A percentile compares a stretch with the other conserved stretches of the same genome.
Conservation (phyloP, 2,113 vertebrate species). For the Nothoprocta perdicaria region DNA sequence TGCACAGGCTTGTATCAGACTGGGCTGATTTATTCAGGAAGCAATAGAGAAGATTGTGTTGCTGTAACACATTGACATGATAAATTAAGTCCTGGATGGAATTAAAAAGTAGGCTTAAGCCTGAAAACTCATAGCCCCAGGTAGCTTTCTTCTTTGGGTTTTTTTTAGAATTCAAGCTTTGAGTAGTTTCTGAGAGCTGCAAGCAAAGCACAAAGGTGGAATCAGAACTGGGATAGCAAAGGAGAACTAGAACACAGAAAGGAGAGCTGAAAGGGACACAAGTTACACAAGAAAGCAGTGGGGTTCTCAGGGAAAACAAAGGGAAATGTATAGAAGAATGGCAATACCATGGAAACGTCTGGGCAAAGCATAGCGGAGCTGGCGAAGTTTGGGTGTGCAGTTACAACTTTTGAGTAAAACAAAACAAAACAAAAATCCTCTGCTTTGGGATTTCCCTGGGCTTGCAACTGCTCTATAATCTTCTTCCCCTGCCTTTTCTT, state of each 20-base stretch:
- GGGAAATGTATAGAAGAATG: neutral
- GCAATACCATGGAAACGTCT: neutral
- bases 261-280: neutral
- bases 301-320: neutral
- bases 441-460: neutral
- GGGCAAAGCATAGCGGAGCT: neutral
- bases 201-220: neutral
- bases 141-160: slow-evolving; percentile 24
- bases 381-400: neutral
- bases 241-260: neutral
- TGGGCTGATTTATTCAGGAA: neutral
- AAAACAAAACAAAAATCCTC: neutral
- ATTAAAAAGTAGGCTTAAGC: slow-evolving; percentile 10
- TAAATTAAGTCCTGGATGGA: slow-evolving; percentile 12
- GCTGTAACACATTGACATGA: neutral
- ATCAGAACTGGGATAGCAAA: neutral
- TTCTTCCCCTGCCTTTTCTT: rapidly evolving
- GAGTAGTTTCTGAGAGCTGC: neutral
- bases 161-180: slow-evolving; percentile 34
- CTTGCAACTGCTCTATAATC: neutral
- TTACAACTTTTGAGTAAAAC: neutral
- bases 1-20: neutral
- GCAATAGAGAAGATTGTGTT: neutral
- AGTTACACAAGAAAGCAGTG: neutral
- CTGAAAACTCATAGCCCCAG: neutral